phyloP scores from a whole-genome alignment of 2,888 invertebrate species.

The Sphinx pinastri region DNA sequence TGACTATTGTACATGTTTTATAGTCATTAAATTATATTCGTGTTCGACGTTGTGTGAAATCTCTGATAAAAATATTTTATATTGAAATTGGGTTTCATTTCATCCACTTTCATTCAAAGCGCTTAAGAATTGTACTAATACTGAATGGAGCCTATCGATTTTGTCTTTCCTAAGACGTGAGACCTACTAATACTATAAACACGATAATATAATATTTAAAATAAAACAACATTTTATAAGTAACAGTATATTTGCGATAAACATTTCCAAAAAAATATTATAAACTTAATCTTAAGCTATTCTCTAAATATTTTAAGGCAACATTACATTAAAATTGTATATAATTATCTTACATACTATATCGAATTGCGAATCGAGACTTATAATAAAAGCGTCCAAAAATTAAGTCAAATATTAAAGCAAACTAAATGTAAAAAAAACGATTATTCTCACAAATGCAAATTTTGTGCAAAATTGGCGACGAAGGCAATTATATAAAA shows the following conservation, averaged over 20 bases:
- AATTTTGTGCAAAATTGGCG: background rate
- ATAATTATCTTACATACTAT: too few relatives aligned
- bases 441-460: background rate
- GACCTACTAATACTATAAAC: background rate
- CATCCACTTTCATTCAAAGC: background rate
- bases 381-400: background rate
- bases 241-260: slow-evolving; percentile 2
- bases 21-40: slow-evolving; percentile 11
- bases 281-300: background rate
- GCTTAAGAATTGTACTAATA: too few relatives aligned
- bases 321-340: background rate
- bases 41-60: slow-evolving; percentile 3
- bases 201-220: background rate
- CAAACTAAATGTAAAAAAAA: background rate
- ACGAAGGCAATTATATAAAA: background rate
- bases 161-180: background rate
- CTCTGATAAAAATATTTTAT: slow-evolving; percentile 2
- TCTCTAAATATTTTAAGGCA: background rate
- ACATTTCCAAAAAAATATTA: slow-evolving; percentile 13
- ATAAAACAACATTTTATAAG: background rate
- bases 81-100: background rate
- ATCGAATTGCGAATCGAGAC: too few relatives aligned
- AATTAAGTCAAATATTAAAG: background rate
- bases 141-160: background rate
- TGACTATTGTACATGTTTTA: slow-evolving; percentile 2